These are phyloP conservation scores for Liparis tanakae DNA, from an alignment of 2,797 vertebrate genomes.

Conservation along the genomic window DNA sequence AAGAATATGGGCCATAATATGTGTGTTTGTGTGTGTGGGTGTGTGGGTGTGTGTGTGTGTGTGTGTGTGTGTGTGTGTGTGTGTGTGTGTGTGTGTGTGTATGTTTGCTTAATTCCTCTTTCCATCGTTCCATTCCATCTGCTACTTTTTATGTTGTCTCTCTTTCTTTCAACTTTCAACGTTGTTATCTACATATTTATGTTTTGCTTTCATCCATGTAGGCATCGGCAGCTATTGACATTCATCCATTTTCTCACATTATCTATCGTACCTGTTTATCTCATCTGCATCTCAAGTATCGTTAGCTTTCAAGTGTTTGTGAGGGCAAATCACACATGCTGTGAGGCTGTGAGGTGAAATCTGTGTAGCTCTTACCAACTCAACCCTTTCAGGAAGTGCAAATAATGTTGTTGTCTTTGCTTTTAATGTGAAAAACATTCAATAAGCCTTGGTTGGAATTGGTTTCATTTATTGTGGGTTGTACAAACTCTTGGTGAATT, in stretches of 20 bases:
- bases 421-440: constrained; percentile 5
- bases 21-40: neutral
- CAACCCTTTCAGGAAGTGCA: constrained; percentile 12
- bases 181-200: too few relatives aligned
- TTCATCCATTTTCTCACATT: neutral
- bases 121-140: constrained; percentile 8
- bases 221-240: constrained; percentile 2
- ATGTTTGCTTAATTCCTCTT: neutral
- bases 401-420: neutral
- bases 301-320: constrained; percentile 33
- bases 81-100: constrained; percentile 1
- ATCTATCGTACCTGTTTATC: constrained; percentile 5
- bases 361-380: constrained; percentile 18
- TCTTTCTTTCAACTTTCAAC: constrained; percentile 11
- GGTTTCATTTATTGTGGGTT: neutral
- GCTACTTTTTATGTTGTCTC: neutral
- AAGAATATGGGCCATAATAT: constrained; percentile 64
- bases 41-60: constrained; percentile 17
- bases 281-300: constrained; percentile 12
- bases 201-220: neutral
- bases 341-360: neutral
- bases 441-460: constrained; percentile 9
- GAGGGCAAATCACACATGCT: constrained; percentile 14
- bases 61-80: constrained; percentile 17
- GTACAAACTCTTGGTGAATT: neutral